Evolutionary conservation across 2,888 invertebrate genomes (phyloP), one percentile per base, ranked within the genome.

Genomic region (Trissolcus japonicus): DNA sequence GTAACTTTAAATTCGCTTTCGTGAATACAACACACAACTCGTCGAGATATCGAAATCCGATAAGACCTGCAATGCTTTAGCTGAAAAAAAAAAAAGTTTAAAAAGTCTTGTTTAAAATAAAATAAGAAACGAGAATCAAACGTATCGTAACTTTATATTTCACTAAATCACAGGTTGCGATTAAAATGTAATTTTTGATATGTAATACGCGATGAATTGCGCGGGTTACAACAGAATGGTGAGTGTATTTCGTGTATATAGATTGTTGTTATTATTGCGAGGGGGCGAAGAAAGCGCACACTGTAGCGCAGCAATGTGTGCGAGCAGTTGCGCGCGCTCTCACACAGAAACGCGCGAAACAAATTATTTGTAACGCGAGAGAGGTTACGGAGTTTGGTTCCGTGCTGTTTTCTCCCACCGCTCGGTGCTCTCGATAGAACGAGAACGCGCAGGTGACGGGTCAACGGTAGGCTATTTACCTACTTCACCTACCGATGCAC

Each of bases 391-490:
- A 79, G 76, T 76, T 69, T 76, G 68, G 67, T 76, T 75, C 69
- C 80, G 81, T 80, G 81, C 81, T 81, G 81, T 80, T 82, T 83
- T 83, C 82, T 82, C 83, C 83, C 81, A 78, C 80, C 76, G 55
- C 41, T 83, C 80, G 81, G 78, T 87, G 88, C 88, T 88, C 88
- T 82, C 88, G 85, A 88, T 88, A 87, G 86, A 88, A 88, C 87
- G 87, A 87, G 88, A 88, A 87, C 88, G 83, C 80, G 81, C 88
- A 87, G 87, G 88, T 88, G 88, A 87, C 87, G 87, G 88, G 88
- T 88, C 88, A 88, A 84, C 86, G 85, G 85, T 87, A 88, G 85
- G 88, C 88, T 88, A 87, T 88, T 88, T 88, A 88, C 88, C 88
- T 87, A 88, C 88, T 88, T 88, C 85, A 83, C 84, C 83, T 81